Base-by-base conservation (phyloP, 2,113 vertebrate genomes). In the Alosa alosa region DNA sequence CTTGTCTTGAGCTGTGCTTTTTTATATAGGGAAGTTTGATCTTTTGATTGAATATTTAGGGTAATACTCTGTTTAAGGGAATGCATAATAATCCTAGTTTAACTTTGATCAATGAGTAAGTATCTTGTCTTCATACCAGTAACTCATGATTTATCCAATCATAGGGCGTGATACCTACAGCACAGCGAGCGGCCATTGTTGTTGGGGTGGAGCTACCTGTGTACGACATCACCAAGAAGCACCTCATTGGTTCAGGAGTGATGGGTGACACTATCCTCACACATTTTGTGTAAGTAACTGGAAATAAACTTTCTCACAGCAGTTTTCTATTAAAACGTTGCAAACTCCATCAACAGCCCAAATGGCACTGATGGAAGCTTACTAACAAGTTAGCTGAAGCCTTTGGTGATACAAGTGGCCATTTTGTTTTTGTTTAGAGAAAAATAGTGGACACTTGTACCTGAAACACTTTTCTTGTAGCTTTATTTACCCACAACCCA, bases 201-300 rank as follows among this genome's bases (percentile, higher is more conserved):
- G 96, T 96, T 0, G 96, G 96, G 0, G 96, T 96, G 18, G 96
- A 96, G 52, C 93, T 96, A 90, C 96, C 96, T 1, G 95, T 96
- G 46, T 96, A 96, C 81, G 96, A 96, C 93, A 95, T 96, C 82
- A 96, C 95, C 0, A 96, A 96, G 91, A 96, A 96, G 87, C 95
- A 96, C 91, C 90, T 96, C 47, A 95, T 96, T 25, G 86, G 83
- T 22, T 96, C 96, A 0, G 95, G 95, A 25, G 0, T 92, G 9
- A 96, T 96, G 95, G 95, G 94, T 85, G 96, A 96, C 91, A 96
- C 95, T 0, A 93, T 96, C 82, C 68, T 94, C 72, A 89, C 95
- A 6, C 95, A 96, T 85, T 96, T 96, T 88, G 93, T 96, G 95
- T 95, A 50, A 90, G 94, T 72, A 82, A 20, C 17, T 17, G 50